Percentiles rank a stretch among this genome's conserved stretches.
Conservation (phyloP, 64 coral and sea anemone species). For the Hydrozoanthus tunicans region DNA sequence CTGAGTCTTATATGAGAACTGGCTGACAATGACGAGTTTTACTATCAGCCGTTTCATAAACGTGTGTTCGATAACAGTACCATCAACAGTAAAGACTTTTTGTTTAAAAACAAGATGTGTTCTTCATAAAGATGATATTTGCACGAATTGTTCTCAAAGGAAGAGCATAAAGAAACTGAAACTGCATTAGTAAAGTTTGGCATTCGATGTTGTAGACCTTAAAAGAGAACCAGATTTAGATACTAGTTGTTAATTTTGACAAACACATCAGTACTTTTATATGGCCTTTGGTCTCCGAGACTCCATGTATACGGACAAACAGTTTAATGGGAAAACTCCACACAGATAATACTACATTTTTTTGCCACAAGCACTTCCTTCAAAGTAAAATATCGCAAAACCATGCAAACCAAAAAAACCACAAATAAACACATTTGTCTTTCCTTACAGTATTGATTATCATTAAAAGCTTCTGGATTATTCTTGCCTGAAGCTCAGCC, state of each 20-base stretch:
- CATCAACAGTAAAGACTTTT: no score
- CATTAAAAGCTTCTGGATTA: constrained; percentile 8
- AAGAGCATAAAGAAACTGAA: neutral
- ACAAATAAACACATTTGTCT: neutral
- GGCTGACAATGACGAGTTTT: no score
- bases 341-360: neutral
- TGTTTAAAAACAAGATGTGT: no score
- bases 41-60: no score
- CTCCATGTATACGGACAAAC: no score
- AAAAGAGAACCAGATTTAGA: constrained; percentile 7
- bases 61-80: no score
- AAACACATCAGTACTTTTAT: neutral
- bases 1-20: neutral
- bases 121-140: no score
- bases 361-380: neutral
- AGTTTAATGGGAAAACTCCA: neutral
- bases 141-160: neutral
- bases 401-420: neutral
- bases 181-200: neutral
- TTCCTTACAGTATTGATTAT: neutral
- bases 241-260: neutral
- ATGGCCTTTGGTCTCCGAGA: no score
- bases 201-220: neutral
- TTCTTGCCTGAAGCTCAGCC: constrained; percentile 44
- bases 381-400: neutral